phyloP scores from a whole-genome alignment of 2,797 vertebrate genomes.

The Jordanella pulchra region DNA sequence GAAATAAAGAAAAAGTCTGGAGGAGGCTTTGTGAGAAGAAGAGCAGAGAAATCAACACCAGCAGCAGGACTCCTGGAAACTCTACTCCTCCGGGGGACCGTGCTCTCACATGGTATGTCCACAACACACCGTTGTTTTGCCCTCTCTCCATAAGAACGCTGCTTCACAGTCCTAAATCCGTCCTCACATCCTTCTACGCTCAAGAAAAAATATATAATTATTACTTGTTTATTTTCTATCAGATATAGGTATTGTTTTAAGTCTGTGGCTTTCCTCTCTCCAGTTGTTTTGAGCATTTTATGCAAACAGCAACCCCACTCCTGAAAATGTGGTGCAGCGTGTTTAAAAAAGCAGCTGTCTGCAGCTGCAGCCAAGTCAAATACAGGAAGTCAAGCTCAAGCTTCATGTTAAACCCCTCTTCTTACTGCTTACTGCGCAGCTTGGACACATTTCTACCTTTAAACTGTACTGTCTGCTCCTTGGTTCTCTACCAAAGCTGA shows the following conservation, averaged over 20 bases:
- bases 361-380: background rate
- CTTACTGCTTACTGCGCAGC: background rate
- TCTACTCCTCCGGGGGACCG: constrained; percentile 30
- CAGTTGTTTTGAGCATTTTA: constrained; percentile 23
- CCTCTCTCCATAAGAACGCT: background rate
- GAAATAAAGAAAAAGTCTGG: background rate
- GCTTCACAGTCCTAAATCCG: background rate
- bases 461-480: background rate
- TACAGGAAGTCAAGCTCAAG: background rate
- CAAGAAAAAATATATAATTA: no score
- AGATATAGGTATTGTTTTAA: constrained; percentile 7
- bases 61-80: constrained; percentile 45
- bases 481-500: background rate
- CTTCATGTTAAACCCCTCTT: background rate
- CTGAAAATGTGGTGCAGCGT: background rate
- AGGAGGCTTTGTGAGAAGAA: background rate
- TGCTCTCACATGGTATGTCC: constrained; percentile 66
- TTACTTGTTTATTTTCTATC: background rate
- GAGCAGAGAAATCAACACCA: constrained; percentile 27
- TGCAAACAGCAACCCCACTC: background rate
- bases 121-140: constrained; percentile 21
- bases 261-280: constrained; percentile 4
- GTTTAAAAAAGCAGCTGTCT: background rate
- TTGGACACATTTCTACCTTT: background rate
- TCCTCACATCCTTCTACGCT: background rate